Evolutionary conservation across 2,888 invertebrate species (phyloP).

Genomic region (Polyommatus icarus): DNA sequence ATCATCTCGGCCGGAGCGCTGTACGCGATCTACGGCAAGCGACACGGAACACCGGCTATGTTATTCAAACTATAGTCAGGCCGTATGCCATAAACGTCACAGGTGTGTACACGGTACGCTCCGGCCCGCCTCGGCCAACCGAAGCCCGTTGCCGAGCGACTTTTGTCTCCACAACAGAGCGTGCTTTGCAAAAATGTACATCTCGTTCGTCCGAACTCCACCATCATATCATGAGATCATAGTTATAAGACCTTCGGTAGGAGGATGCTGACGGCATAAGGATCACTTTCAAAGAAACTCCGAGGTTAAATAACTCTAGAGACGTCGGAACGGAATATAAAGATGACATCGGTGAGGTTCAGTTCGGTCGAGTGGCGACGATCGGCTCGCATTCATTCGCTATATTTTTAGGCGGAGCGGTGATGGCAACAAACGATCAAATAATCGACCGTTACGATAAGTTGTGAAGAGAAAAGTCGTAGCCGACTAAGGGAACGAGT

Average conservation of each 20-base stretch:
- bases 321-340: neutral
- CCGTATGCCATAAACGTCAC: constrained; percentile 20
- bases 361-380: neutral
- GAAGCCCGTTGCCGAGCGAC: neutral
- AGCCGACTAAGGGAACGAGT: neutral
- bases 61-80: constrained; percentile 10
- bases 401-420: neutral
- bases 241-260: neutral
- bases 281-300: too few species aligned
- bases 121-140: neutral
- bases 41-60: neutral
- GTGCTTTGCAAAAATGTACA: neutral
- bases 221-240: too few species aligned
- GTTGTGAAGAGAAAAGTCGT: constrained; percentile 13
- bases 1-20: neutral
- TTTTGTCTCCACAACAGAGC: neutral
- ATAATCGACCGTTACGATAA: neutral
- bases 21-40: neutral
- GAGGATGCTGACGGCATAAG: neutral
- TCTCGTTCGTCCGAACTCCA: neutral
- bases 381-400: neutral
- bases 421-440: neutral
- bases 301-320: too few species aligned
- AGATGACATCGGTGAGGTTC: neutral
- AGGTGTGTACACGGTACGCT: neutral